These are phyloP conservation scores for Ceyx cyanopectus DNA, from an alignment of 2,113 vertebrate species.

Conservation along the genomic window DNA sequence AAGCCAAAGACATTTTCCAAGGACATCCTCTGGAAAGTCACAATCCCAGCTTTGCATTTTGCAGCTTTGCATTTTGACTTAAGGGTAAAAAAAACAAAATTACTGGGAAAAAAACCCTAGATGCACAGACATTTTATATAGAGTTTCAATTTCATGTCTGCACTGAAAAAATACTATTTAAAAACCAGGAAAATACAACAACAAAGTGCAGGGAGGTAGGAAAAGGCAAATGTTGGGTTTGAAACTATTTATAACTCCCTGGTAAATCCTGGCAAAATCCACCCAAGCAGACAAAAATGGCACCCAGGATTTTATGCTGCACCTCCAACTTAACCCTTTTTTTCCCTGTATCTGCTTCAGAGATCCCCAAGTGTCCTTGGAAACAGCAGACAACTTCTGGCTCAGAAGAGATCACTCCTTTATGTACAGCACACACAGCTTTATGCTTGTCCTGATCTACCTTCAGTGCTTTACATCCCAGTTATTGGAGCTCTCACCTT, in stretches of 20 bases:
- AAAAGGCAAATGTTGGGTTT: neutral
- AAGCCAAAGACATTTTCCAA: neutral
- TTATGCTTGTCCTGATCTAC: neutral
- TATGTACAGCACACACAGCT: neutral
- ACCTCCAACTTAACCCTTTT: neutral
- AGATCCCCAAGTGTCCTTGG: neutral
- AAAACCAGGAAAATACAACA: neutral
- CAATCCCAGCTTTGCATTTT: neutral
- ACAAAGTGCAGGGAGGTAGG: neutral
- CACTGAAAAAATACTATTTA: neutral
- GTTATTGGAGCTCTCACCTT: conserved; percentile 59
- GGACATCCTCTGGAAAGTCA: neutral
- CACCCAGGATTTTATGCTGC: neutral
- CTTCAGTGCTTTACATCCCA: neutral
- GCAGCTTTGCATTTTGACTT: neutral
- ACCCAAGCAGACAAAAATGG: neutral
- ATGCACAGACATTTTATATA: neutral
- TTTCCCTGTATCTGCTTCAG: neutral
- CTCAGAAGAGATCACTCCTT: neutral
- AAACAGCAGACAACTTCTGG: neutral
- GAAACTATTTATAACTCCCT: neutral
- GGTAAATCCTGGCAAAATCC: neutral
- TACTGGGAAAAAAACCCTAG: neutral
- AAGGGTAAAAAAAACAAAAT: neutral
- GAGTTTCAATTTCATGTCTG: neutral